Evolutionary conservation across 2,797 vertebrate genomes (phyloP).

Genomic region (Bovichtus diacanthus): DNA sequence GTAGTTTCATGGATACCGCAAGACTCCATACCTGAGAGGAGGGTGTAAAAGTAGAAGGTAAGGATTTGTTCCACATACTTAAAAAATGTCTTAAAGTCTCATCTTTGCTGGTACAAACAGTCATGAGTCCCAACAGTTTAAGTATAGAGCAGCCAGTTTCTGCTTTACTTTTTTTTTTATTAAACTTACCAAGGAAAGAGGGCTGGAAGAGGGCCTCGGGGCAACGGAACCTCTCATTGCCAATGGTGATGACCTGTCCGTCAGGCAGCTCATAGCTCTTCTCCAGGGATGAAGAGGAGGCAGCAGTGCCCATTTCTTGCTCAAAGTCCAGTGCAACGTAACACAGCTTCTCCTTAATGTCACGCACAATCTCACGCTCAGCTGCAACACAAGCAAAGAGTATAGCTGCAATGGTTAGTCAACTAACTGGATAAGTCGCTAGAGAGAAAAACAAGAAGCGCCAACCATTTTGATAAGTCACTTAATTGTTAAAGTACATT

Average conservation of each 20-base stretch:
- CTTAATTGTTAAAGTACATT: too few species aligned
- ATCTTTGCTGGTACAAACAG: not conserved
- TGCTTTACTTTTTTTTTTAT: too few species aligned
- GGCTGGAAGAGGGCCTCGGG: constrained; percentile 98
- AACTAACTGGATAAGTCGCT: too few species aligned
- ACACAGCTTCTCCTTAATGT: constrained; percentile 99
- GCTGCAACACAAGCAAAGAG: constrained; percentile 70
- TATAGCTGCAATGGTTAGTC: too few species aligned
- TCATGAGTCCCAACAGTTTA: not conserved
- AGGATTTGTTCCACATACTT: not conserved
- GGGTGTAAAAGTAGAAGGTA: not conserved
- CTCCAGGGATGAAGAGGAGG: constrained; percentile 94
- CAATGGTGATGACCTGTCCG: constrained; percentile 98
- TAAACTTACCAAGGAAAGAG: constrained; percentile 93
- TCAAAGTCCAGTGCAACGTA: constrained; percentile 98
- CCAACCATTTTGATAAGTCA: too few species aligned
- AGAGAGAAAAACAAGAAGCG: too few species aligned
- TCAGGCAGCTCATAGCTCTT: constrained; percentile 98
- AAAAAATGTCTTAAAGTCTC: not conserved
- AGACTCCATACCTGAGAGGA: constrained; percentile 93
- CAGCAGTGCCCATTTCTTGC: constrained; percentile 96
- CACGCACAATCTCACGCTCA: constrained; percentile 95
- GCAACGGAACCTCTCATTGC: constrained; percentile 97
- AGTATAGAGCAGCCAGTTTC: not conserved
- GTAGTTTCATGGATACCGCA: constrained; percentile 98